A percentile compares a stretch with the other conserved stretches of the same genome.
Evolutionary conservation across 2,113 vertebrate genomes (phyloP).

Genomic region (Agapornis roseicollis): DNA sequence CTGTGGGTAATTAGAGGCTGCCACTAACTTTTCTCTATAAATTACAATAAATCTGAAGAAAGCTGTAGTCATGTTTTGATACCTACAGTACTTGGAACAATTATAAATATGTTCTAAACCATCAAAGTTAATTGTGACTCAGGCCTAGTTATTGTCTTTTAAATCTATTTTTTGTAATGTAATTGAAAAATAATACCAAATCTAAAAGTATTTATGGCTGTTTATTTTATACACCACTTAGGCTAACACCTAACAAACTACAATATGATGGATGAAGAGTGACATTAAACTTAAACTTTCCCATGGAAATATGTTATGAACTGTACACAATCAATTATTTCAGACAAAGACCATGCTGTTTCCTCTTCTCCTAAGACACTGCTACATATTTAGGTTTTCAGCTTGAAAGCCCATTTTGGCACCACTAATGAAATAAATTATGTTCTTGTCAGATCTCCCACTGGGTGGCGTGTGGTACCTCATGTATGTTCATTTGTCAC

Average conservation of each 20-base stretch:
- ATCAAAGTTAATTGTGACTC: neutral
- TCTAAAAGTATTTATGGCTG: constrained; percentile 10
- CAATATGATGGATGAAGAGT: constrained; percentile 57
- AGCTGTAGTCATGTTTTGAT: neutral
- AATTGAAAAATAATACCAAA: constrained; percentile 26
- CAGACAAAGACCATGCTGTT: constrained; percentile 48
- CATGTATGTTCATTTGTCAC: constrained; percentile 64
- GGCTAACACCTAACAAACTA: constrained; percentile 57
- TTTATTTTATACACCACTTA: constrained; percentile 52
- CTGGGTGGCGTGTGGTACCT: constrained; percentile 61
- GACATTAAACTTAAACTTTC: constrained; percentile 64
- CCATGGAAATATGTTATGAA: constrained; percentile 60
- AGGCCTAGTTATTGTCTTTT: neutral
- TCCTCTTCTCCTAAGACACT: constrained; percentile 1
- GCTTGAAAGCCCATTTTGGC: constrained; percentile 60
- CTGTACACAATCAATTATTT: constrained; percentile 60
- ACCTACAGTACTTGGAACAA: neutral
- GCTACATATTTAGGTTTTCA: constrained; percentile 44
- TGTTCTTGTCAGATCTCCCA: constrained; percentile 69
- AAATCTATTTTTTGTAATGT: neutral
- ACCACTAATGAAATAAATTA: constrained; percentile 69
- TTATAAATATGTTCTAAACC: constrained; percentile 11
- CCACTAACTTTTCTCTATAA: constrained; percentile 53
- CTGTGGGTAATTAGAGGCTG: constrained; percentile 39
- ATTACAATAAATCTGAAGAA: constrained; percentile 49